Base-by-base conservation (phyloP, 2,888 invertebrate genomes). In the Clivina fossor region DNA sequence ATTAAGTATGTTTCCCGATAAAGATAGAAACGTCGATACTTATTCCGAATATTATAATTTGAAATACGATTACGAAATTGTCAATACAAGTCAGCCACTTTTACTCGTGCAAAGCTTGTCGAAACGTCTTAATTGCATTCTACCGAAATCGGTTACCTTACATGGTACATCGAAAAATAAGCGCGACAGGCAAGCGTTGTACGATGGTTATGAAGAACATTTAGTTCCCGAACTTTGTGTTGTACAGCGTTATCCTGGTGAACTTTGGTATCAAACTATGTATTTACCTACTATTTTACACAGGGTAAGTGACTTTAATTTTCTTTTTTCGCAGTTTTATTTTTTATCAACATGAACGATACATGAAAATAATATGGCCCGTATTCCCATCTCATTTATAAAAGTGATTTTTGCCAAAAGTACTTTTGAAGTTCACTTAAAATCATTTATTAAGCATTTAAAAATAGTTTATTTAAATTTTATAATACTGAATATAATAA, bases 181-280 rank as follows among this genome's bases (percentile, higher is more conserved):
- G 62, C 66, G 74, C 58, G 71, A 73, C 58, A 73, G 71, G 26
- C 73, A 74, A 1, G 71, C 74, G 44, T 61, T 65, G 5, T 77
- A 78, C 1, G 81, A 83, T 37, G 80, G 82, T 11, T 77, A 80
- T 57, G 74, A 77, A 0, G 85, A 90, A 62, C 80, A 86, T 55
- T 80, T 97, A 37, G 81, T 97, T 8, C 94, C 97, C 0, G 98
- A 99, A 73, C 78, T 94, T 60, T 91, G 93, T 68, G 80, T 84
- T 19, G 83, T 80, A 65, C 84, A 84, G 60, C 76, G 78, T 0
- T 89, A 82, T 68, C 88, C 90, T 0, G 80, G 85, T 13, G 76
- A 85, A 8, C 76, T 94, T 57, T 96, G 94, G 91, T 78, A 89
- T 16, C 93, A 96, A 72, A 86, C 90, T 0, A 82, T 84, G 1